Percentiles rank a stretch among this genome's conserved stretches.
These are phyloP conservation scores for Porites australiensis DNA, from an alignment of 64 coral and sea anemone species.

Conservation along the genomic window DNA sequence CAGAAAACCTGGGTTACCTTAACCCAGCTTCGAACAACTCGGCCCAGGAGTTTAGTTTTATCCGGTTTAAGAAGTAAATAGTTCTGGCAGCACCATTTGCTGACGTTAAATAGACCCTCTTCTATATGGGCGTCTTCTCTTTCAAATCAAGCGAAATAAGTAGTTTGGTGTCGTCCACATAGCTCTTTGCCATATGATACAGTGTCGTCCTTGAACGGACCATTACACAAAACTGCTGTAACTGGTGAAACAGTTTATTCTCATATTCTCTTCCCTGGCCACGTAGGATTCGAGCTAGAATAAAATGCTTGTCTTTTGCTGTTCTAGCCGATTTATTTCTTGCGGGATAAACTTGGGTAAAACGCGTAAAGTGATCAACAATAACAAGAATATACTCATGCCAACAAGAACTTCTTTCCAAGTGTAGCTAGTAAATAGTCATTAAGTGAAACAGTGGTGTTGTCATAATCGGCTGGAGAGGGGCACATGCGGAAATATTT, in stretches of 20 bases:
- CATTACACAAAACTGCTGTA: slow-evolving; percentile 22
- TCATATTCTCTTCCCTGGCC: slow-evolving; percentile 37
- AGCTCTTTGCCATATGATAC: too few relatives aligned
- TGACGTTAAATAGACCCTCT: too few relatives aligned
- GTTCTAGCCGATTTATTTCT: slow-evolving; percentile 43
- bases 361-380: slow-evolving; percentile 43
- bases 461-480: slow-evolving; percentile 29
- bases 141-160: too few relatives aligned
- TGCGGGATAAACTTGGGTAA: slow-evolving; percentile 39
- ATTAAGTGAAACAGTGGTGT: slow-evolving; percentile 41
- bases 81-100: too few relatives aligned
- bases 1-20: too few relatives aligned
- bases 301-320: slow-evolving; percentile 20
- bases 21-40: too few relatives aligned
- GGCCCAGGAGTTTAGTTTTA: too few relatives aligned
- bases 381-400: too few relatives aligned
- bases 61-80: too few relatives aligned
- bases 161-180: too few relatives aligned
- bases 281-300: slow-evolving; percentile 24
- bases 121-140: too few relatives aligned
- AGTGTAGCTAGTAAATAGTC: slow-evolving; percentile 32
- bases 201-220: slow-evolving; percentile 2
- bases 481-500: slow-evolving; percentile 40
- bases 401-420: slow-evolving; percentile 51
- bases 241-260: slow-evolving; percentile 3